Evolutionary conservation across 2,797 vertebrate species (phyloP).

Genomic region (Neosalanx taihuensis): DNA sequence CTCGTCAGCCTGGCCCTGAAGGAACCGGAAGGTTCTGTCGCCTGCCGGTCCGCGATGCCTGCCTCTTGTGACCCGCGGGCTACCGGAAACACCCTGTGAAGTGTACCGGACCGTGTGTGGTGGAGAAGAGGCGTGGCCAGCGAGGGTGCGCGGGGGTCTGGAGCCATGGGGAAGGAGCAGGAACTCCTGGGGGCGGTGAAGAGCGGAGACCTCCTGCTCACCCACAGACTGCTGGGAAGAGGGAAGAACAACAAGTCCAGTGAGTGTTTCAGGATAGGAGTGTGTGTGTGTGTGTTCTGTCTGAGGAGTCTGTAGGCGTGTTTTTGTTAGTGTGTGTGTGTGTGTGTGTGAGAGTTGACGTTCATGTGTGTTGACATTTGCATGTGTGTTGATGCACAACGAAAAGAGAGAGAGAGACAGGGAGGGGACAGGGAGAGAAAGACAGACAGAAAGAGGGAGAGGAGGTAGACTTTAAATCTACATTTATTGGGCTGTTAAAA

Average conservation of each 20-base stretch:
- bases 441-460: too few relatives aligned
- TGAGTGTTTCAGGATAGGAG: slow-evolving; percentile 55
- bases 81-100: not conserved
- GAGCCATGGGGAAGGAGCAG: slow-evolving; percentile 76
- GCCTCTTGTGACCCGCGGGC: slow-evolving; percentile 3
- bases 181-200: slow-evolving; percentile 77
- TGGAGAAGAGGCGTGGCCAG: not conserved
- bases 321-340: not conserved
- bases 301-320: too few relatives aligned
- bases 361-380: not conserved
- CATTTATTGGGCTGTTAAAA: too few relatives aligned
- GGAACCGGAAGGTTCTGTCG: not conserved
- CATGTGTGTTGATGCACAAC: not conserved
- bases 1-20: not conserved
- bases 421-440: too few relatives aligned
- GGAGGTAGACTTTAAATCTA: too few relatives aligned
- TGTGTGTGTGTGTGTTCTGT: too few relatives aligned
- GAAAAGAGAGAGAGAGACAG: too few relatives aligned
- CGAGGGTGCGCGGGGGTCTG: slow-evolving; percentile 12
- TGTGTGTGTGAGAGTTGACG: not conserved
- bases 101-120: not conserved
- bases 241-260: slow-evolving; percentile 76
- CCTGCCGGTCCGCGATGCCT: slow-evolving; percentile 28
- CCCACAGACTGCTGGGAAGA: slow-evolving; percentile 75
- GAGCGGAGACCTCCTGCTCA: slow-evolving; percentile 71